These are phyloP conservation scores for Tadarida brasiliensis DNA, from an alignment of 2,797 vertebrate species.

Conservation along the genomic window DNA sequence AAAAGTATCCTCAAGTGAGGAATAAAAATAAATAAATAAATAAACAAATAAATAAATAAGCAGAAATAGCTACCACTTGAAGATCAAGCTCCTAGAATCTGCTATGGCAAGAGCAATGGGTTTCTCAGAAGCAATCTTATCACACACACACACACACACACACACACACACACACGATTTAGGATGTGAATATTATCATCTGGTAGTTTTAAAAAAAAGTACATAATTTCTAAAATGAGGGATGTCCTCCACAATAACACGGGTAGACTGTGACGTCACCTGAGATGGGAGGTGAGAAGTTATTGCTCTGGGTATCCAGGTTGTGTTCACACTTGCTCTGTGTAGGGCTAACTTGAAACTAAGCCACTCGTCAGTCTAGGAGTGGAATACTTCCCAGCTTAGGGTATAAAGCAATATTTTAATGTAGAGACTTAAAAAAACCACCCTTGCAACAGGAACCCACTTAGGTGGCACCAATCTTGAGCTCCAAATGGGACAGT, in stretches of 20 bases:
- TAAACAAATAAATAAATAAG: neutral
- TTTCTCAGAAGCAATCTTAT: neutral
- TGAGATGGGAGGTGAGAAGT: neutral
- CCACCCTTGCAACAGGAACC: too few relatives aligned
- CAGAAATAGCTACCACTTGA: neutral
- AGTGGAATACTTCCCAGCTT: neutral
- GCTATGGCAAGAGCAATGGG: neutral
- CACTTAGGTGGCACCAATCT: too few relatives aligned
- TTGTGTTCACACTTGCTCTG: neutral
- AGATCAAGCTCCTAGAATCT: neutral
- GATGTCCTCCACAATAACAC: too few relatives aligned
- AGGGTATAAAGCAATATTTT: constrained; percentile 4
- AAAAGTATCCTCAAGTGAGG: too few relatives aligned
- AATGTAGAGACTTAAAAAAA: neutral
- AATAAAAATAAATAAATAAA: too few relatives aligned
- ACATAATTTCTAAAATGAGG: neutral
- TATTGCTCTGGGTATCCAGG: neutral
- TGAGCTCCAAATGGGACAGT: too few relatives aligned
- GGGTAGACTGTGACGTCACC: neutral
- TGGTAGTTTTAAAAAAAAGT: neutral
- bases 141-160: too few relatives aligned
- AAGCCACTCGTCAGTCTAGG: neutral
- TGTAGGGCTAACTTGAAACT: neutral
- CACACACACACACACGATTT: neutral
- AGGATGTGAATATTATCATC: neutral